phyloP scores from a whole-genome alignment of 2,113 vertebrate species.

The Paramormyrops kingsleyae region DNA sequence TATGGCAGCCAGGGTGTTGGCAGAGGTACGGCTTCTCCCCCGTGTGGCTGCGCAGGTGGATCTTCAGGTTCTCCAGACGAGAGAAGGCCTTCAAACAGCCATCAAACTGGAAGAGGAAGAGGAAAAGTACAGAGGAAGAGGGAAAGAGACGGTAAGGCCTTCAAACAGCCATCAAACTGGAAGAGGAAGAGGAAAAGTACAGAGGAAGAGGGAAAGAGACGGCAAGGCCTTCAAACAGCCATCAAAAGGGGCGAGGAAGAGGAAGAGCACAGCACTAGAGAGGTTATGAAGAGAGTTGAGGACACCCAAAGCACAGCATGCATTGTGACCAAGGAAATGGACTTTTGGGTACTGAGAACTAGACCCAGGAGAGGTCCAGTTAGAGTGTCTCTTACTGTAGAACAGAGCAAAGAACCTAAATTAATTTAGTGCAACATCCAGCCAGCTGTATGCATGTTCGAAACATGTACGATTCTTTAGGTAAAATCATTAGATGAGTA shows the following conservation, averaged over 20 bases:
- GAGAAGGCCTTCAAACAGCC: slow-evolving; percentile 97
- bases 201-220: background rate
- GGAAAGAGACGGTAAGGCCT: too few relatives aligned
- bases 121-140: too few relatives aligned
- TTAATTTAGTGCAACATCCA: background rate
- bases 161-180: slow-evolving; percentile 83
- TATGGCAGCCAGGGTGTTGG: slow-evolving; percentile 86
- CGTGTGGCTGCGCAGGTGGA: slow-evolving; percentile 91
- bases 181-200: slow-evolving; percentile 15
- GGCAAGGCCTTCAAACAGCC: slow-evolving; percentile 56
- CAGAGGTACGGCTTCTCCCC: slow-evolving; percentile 92
- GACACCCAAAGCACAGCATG: background rate
- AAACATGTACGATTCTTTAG: background rate
- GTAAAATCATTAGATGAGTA: background rate
- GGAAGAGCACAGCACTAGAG: background rate
- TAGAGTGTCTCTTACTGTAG: background rate
- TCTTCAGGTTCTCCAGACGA: slow-evolving; percentile 94
- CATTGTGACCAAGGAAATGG: background rate
- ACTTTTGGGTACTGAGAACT: background rate
- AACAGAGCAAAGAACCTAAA: background rate
- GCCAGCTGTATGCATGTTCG: background rate
- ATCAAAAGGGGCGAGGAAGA: slow-evolving; percentile 70
- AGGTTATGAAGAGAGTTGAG: background rate
- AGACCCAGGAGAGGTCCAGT: background rate
- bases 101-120: slow-evolving; percentile 71